Evolutionary conservation across 2,888 invertebrate species (phyloP), one percentile per base, ranked within the genome.

Genomic region (Macropis europaea): DNA sequence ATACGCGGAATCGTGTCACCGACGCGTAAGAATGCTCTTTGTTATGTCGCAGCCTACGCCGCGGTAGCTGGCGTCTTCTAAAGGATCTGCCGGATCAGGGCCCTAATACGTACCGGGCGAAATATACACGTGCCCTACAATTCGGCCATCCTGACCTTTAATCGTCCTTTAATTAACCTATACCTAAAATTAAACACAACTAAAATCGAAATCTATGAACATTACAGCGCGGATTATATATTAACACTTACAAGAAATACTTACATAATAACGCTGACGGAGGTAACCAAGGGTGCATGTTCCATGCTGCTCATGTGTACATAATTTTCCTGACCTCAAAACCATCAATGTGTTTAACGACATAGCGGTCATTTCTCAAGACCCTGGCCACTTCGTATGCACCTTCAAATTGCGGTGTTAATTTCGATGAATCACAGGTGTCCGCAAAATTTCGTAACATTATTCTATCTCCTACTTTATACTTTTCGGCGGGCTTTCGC

Each of bases 281-380:
- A 30, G 52, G 24, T n/a, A 24, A 2, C 74, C 74, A 80, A 2
- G 69, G 60, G 3, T 60, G 56, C 63, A 75, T 56, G 11, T 78
- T 73, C 0, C 30, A n/a, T 1, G 76, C 54, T 56, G 73, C 67
- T 76, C 74, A 80, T 5, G 54, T 56, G 15, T 73, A 76, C 0
- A 70, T 22, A 13, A 19, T 60, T 13, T 63, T 68, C 0, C 71
- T 38, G 0, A 42, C n/a, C 24, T 75, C 73, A 7, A 50, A 54
- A 3, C 66, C 53, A 1, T 74, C 69, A 0, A 80, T 34, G 22
- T 80, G 78, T 13, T 24, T 30, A 0, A 82, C 22, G 0, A 78
- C 54, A 42, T 78, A 82, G 11, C 79, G 57, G 34, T 80, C 64
- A n/a, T 75, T 71, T 7, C 73, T 43, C 0, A 80, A n/a, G 9